phyloP scores from a whole-genome alignment of 2,113 vertebrate species.

The Gracilinanus agilis region DNA sequence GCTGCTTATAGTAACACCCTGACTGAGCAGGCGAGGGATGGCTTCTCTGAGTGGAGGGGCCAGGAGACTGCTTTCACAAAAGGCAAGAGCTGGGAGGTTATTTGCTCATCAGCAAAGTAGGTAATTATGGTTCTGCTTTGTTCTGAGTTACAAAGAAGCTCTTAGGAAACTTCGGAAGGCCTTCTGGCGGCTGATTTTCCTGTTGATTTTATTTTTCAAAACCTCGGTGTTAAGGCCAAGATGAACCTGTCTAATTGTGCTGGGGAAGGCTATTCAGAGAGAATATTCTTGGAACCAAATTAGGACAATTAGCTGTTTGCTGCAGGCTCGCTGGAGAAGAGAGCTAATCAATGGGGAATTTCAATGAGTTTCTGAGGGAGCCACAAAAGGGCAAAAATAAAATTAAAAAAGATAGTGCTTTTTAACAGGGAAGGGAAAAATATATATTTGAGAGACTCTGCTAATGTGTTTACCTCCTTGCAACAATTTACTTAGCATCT shows the following conservation, averaged over 20 bases:
- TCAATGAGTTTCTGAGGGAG: constrained; percentile 63
- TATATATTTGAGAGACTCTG: background rate
- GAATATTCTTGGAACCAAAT: constrained; percentile 71
- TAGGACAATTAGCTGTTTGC: constrained; percentile 76
- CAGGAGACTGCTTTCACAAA: background rate
- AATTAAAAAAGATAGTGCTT: background rate
- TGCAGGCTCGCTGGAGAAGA: constrained; percentile 17
- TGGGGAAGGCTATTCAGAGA: constrained; percentile 70
- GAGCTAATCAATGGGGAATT: constrained; percentile 55
- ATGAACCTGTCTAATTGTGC: constrained; percentile 77
- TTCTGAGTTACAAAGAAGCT: constrained; percentile 55
- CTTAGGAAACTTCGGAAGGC: constrained; percentile 66
- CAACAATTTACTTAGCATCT: background rate
- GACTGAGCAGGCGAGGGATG: fast-evolving
- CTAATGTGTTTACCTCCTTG: background rate
- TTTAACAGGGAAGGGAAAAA: background rate
- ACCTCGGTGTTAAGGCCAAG: constrained; percentile 71
- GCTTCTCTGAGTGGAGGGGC: background rate
- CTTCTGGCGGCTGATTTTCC: constrained; percentile 45
- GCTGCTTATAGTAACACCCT: background rate
- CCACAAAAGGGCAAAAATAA: constrained; percentile 31
- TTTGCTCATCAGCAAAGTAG: constrained; percentile 57
- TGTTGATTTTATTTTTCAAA: constrained; percentile 69
- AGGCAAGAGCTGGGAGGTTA: constrained; percentile 3
- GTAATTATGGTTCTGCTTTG: constrained; percentile 63